phyloP scores from a whole-genome alignment of 2,797 vertebrate genomes.

The Streptopelia turtur region DNA sequence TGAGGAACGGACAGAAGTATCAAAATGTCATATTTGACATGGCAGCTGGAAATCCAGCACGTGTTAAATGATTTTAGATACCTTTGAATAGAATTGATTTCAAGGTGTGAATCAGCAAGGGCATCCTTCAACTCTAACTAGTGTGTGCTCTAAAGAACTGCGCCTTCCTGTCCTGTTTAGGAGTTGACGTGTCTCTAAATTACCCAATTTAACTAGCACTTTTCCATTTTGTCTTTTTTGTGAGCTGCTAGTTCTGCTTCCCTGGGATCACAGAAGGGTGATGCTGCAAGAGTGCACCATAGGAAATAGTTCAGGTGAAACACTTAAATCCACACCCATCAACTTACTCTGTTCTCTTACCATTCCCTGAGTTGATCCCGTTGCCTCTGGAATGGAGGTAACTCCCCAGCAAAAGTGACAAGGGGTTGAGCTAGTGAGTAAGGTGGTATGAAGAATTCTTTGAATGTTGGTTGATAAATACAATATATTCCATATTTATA shows the following conservation, averaged over 20 bases:
- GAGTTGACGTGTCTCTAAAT: not conserved
- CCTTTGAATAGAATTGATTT: not conserved
- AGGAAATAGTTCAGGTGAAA: not conserved
- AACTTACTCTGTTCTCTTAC: not conserved
- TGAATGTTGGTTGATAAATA: not conserved
- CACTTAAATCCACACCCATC: rapidly evolving
- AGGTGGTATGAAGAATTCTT: not conserved
- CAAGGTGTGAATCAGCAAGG: not conserved
- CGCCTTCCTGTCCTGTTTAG: not conserved
- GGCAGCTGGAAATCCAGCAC: not conserved
- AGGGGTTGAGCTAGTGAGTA: not conserved
- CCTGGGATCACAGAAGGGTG: not conserved
- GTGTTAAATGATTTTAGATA: not conserved
- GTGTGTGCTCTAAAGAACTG: not conserved
- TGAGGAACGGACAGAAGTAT: not conserved
- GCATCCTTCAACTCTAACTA: not conserved
- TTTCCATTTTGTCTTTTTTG: not conserved
- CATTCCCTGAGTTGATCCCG: not conserved
- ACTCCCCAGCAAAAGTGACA: not conserved
- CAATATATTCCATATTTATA: not conserved
- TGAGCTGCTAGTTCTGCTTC: not conserved
- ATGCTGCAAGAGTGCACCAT: not conserved
- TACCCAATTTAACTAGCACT: not conserved
- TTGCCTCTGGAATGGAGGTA: not conserved
- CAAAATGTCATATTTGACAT: not conserved